Evolutionary conservation across 2,113 vertebrate genomes (phyloP).

Genomic region (Takifugu flavidus): DNA sequence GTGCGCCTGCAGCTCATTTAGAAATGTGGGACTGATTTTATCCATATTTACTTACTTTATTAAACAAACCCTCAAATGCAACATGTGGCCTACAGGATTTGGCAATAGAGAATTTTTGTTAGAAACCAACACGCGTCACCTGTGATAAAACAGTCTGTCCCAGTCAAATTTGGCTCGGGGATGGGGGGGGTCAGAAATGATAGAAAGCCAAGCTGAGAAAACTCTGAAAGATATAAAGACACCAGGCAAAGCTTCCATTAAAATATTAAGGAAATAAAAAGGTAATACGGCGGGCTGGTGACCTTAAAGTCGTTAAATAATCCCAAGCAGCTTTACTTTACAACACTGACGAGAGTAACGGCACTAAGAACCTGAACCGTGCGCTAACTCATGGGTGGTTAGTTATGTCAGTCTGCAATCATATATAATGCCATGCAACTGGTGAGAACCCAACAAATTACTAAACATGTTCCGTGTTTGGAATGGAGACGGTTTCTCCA

Average conservation of each 20-base stretch:
- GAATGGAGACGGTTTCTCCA: conserved; percentile 51
- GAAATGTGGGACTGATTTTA: conserved; percentile 1
- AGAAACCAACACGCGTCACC: background rate
- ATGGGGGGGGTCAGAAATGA: conserved; percentile 15
- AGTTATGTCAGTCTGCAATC: conserved; percentile 80
- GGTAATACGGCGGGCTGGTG: conserved; percentile 37
- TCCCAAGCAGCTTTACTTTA: conserved; percentile 64
- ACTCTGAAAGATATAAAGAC: conserved; percentile 16
- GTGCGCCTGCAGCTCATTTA: conserved; percentile 41
- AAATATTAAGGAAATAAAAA: conserved; percentile 46
- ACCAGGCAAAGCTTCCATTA: conserved; percentile 23
- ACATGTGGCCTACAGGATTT: conserved; percentile 16
- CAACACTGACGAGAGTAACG: conserved; percentile 74
- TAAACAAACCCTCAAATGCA: too few species aligned
- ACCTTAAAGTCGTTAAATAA: conserved; percentile 56
- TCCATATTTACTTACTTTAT: too few species aligned
- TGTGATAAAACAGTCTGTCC: too few species aligned
- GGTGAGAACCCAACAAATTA: conserved; percentile 67
- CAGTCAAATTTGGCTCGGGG: too few species aligned
- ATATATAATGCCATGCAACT: conserved; percentile 87
- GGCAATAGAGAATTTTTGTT: conserved; percentile 30
- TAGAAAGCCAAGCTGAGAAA: conserved; percentile 30
- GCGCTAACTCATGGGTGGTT: conserved; percentile 79
- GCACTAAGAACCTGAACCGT: conserved; percentile 77
- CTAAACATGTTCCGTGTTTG: conserved; percentile 65